A percentile compares a stretch with the other conserved stretches of the same genome.
These are phyloP conservation scores for Drosophila sulfurigaster DNA, from an alignment of 1,140 invertebrate genomes.

Conservation along the genomic window DNA sequence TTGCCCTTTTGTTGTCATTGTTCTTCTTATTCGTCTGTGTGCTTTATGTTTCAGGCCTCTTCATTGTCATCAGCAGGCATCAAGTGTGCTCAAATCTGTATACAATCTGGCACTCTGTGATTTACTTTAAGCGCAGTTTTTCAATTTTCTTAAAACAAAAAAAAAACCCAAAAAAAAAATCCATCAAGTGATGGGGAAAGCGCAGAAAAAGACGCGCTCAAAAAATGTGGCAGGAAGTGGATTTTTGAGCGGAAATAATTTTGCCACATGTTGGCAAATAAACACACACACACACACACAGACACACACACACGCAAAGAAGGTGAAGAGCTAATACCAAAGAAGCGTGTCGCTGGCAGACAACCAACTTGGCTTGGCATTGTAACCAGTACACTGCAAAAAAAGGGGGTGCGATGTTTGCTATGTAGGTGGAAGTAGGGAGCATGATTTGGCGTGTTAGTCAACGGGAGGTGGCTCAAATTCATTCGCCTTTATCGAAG, in stretches of 20 bases:
- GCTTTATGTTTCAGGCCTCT: conserved; percentile 2
- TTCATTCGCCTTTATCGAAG: conserved; percentile 60
- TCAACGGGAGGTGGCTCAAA: conserved; percentile 46
- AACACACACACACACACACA: conserved; percentile 37
- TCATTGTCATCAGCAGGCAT: conserved; percentile 57
- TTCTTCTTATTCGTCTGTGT: conserved; percentile 10
- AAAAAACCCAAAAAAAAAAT: conserved; percentile 29
- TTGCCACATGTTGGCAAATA: conserved; percentile 78
- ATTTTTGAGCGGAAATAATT: conserved; percentile 81
- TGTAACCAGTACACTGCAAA: background rate
- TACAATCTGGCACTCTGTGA: conserved; percentile 36
- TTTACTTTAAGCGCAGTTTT: conserved; percentile 51
- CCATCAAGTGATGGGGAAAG: background rate
- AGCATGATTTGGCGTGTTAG: conserved; percentile 27
- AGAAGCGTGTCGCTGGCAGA: conserved; percentile 54
- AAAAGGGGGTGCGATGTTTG: background rate
- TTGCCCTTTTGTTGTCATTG: conserved; percentile 18
- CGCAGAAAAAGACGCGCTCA: background rate
- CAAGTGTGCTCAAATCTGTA: conserved; percentile 28
- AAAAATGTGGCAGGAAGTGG: conserved; percentile 62
- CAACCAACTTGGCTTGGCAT: conserved; percentile 3
- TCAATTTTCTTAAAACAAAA: conserved; percentile 66
- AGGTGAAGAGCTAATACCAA: conserved; percentile 43
- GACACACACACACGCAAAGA: conserved; percentile 9
- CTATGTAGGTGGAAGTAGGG: background rate